Evolutionary conservation across 2,797 vertebrate genomes (phyloP).

Genomic region (Prionace glauca): DNA sequence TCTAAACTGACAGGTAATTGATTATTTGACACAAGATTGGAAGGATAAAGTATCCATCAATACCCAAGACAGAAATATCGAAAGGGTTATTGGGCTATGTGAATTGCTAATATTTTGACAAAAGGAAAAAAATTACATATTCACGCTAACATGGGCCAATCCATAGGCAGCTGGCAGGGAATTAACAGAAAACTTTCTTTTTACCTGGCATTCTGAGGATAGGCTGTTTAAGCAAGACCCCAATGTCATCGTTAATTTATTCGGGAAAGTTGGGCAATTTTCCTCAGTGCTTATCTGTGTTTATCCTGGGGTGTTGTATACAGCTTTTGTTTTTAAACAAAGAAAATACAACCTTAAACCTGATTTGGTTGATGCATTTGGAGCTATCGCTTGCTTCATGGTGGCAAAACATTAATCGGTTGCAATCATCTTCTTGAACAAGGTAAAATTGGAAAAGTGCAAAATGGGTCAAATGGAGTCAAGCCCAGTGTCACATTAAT

Average conservation of each 20-base stretch:
- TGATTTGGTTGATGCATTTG: background rate
- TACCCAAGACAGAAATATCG: background rate
- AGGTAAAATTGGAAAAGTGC: background rate
- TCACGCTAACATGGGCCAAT: background rate
- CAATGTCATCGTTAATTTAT: background rate
- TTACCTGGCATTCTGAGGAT: background rate
- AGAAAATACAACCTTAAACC: background rate
- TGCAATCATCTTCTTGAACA: background rate
- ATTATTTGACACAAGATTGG: background rate
- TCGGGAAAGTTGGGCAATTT: background rate
- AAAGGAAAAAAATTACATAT: background rate
- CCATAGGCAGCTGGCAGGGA: background rate
- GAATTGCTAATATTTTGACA: background rate
- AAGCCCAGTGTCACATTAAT: background rate
- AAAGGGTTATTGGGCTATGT: background rate
- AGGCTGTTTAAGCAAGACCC: background rate
- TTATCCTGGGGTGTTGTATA: background rate
- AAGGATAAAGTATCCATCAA: background rate
- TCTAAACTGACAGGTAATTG: background rate
- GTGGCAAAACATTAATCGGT: background rate
- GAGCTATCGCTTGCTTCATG: background rate
- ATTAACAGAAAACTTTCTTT: background rate
- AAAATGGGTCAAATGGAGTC: background rate
- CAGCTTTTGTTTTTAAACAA: background rate
- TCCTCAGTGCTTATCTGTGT: background rate